Conservation (phyloP, 2,113 vertebrate genomes). For the Poicephalus gulielmi region DNA sequence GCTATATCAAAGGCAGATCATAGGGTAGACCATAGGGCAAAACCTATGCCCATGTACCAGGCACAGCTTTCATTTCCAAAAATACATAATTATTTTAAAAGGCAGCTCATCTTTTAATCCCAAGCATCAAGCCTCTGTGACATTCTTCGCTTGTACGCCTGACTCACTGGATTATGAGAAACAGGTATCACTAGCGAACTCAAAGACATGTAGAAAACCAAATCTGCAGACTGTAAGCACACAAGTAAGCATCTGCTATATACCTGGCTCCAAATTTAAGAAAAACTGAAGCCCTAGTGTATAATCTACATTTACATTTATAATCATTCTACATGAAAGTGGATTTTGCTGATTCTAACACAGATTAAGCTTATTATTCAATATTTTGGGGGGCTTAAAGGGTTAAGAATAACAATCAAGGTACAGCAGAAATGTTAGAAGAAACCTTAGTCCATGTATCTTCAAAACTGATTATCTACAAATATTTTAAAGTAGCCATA, state of each 20-base stretch:
- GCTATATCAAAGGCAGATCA: not conserved
- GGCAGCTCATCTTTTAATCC: not conserved
- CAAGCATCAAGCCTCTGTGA: not conserved
- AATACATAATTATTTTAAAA: not conserved
- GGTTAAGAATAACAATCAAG: not conserved
- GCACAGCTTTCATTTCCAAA: not conserved
- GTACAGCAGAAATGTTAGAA: not conserved
- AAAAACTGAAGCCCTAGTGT: not conserved
- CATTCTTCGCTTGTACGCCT: not conserved
- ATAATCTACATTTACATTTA: not conserved
- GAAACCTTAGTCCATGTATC: not conserved
- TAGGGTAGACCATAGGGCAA: fast-evolving
- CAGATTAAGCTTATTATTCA: not conserved
- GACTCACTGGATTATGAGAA: not conserved
- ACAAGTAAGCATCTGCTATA: not conserved
- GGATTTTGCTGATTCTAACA: not conserved
- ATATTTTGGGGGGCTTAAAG: not conserved
- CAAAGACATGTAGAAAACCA: not conserved
- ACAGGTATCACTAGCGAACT: not conserved
- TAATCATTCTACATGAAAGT: not conserved
- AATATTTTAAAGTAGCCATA: not conserved
- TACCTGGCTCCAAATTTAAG: not conserved
- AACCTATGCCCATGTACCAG: not conserved
- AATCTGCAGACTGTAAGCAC: not conserved
- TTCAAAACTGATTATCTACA: not conserved